Evolutionary conservation across 2,888 invertebrate species (phyloP), one percentile per base, ranked within the genome.

Genomic region (Anticlea derivata): DNA sequence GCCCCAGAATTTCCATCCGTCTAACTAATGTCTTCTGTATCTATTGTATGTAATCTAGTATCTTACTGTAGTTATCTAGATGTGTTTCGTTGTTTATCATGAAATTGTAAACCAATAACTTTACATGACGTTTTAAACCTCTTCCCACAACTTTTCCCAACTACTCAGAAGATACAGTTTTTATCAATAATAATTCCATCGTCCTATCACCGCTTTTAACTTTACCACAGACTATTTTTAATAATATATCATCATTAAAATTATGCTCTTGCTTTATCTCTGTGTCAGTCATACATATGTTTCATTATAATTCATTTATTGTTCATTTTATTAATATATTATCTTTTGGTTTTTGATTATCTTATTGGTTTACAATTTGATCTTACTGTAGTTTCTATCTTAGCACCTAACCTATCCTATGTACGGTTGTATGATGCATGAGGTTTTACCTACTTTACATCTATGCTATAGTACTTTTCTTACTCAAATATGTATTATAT

Each of bases 1-100:
- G 91, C 91, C 91, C 91, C 91, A 91, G 91, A 88, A 86, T 88
- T 90, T 91, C 91, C 91, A 91, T 91, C 91, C 91, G 91, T 90
- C 89, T 89, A 87, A 24, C 41, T 41, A 41, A 86, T 75, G 69
- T 84, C 86, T 88, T 84, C 86, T 88, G 78, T 89, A 86, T 80
- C 81, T 88, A 87, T 80, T 84, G 68, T 83, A 84, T 80, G 83
- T 87, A 85, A 75, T 56, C 80, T 88, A 87, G 86, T 78, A 51
- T 76, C 75, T 78, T 80, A 75, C 66, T 74, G 75, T 86, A 83
- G 83, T 70, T 78, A 59, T 80, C 70, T 89, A 85, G 83, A 79
- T 78, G 63, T 79, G 69, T 70, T 73, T 44, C 61, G 55, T 72
- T 64, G 49, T 56, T 7, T 12, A 26, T 45, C 47, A 60, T 65